Evolutionary conservation across 2,888 invertebrate species (phyloP).

Genomic region (Priocnemis perturbator): DNA sequence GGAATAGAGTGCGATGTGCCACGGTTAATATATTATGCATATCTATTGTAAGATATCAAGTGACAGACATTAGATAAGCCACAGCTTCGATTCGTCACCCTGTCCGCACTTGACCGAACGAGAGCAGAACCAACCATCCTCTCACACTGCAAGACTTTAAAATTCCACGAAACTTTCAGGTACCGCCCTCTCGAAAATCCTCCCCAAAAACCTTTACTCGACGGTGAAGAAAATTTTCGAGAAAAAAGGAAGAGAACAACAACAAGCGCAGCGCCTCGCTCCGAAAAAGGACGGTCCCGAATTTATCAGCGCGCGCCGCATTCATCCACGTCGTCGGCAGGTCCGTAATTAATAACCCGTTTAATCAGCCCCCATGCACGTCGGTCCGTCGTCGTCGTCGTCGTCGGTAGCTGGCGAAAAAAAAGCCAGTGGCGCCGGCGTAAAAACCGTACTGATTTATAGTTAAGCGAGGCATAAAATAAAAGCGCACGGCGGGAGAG

Average conservation of each 20-base stretch:
- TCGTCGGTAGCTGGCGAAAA: constrained; percentile 46
- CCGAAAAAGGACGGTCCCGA: constrained; percentile 20
- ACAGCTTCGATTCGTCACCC: too few relatives aligned
- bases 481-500: constrained; percentile 30
- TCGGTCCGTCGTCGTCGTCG: constrained; percentile 41
- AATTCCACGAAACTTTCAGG: too few relatives aligned
- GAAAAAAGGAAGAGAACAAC: neutral
- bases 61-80: too few relatives aligned
- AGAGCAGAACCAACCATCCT: too few relatives aligned
- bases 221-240: neutral
- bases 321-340: constrained; percentile 58
- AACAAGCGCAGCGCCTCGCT: constrained; percentile 4
- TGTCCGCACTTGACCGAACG: too few relatives aligned
- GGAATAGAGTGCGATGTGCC: too few relatives aligned
- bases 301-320: constrained; percentile 46
- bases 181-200: neutral
- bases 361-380: constrained; percentile 66
- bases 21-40: too few relatives aligned
- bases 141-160: too few relatives aligned
- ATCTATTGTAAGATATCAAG: too few relatives aligned
- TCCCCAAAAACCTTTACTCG: neutral
- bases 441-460: constrained; percentile 70
- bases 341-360: constrained; percentile 70
- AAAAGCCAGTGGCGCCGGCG: constrained; percentile 44
- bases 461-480: constrained; percentile 52